Base-by-base conservation (phyloP, 2,888 invertebrate genomes). In the Lamproptera curius region DNA sequence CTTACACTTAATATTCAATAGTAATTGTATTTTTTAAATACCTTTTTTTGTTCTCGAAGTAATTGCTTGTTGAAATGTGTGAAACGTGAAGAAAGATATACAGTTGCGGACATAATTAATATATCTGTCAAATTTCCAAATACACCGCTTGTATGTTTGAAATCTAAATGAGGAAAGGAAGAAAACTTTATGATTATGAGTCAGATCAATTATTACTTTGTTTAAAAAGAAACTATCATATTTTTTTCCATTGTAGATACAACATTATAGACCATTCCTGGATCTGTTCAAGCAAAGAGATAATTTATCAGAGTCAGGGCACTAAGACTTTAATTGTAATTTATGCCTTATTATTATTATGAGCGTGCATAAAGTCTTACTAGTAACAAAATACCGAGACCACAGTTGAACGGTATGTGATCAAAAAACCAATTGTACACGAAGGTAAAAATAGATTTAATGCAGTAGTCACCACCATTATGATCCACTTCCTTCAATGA, bases 91-190 rank as follows among this genome's bases (percentile, higher is more conserved):
- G 34, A 41, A 6, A 50, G 16, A 13, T 45, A 50, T 14, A 45
- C 17, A 1, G 44, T 23, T 13, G 42, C 38, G 2, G 42, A 15
- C 15, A 44, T 41, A 1, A 46, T 23, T 6, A 45, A 35, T 16
- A 45, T 26, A 17, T 46, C 42, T 38, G 42, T 51, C 23, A 42
- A 16, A 28, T 42, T 46, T 33, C 45, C 17, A 51, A 49, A 17
- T 15, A 39, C 9, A 20, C 39, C 15, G 49, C 40, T 40, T 49
- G 49, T 14, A 39, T 16, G 38, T 49, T 49, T 6, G 43, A 35
- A 4, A 15, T 11, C 49, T 49, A 16, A 13, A 28, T 4, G 8
- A 10, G 31, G 28, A 6, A 42, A 16, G 13, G 2, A 23, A 23
- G 1, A 13, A 10, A 31, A 31, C 13, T 6, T 6, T n/a, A 5